Base-by-base conservation (phyloP, 2,888 invertebrate species). In the Amphipyra tragopoginis region DNA sequence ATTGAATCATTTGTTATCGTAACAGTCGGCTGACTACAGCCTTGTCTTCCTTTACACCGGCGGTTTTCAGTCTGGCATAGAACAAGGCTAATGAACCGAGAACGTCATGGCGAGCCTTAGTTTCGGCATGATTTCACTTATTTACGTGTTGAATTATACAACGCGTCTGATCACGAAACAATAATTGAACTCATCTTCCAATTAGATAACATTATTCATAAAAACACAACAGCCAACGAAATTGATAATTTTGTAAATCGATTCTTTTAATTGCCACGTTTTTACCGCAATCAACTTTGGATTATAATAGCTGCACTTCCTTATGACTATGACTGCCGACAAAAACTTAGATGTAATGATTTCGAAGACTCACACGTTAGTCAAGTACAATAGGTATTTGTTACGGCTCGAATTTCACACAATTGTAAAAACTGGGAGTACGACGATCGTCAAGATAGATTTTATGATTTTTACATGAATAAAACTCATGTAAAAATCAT, bases 121-220 rank as follows among this genome's bases (percentile, higher is more conserved):
- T 83, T 84, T 87, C 75, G 74, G 81, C 79, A 82, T 89, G 92
- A 92, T 93, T 93, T 93, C 92, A 91, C 91, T 90, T 88, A 83
- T 86, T 87, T 83, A 83, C 72, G 72, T 87, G 86, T 84, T 84
- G 81, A 80, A 74, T 85, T 82, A 82, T 80, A 81, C 79, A 84
- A 83, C 66, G 66, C 61, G 77, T 82, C 77, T 76, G 82, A 86
- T 84, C 90, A 89, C 87, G 88, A 89, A 89, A 82, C 81, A 80
- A 72, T 81, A 82, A 86, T 87, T 82, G 68, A 79, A 79, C 71
- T 80, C 80, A 81, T 81, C 81, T 80, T 79, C 75, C 77, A 86
- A 87, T 90, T 84, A 78, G 72, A 78, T 75, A 75, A 79, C 45
- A 76, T 74, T 69, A 72, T 64, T 66, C 53, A 71, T 60, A 72